Conservation (phyloP, 2,113 vertebrate species). For the Lipotes vexillifer region DNA sequence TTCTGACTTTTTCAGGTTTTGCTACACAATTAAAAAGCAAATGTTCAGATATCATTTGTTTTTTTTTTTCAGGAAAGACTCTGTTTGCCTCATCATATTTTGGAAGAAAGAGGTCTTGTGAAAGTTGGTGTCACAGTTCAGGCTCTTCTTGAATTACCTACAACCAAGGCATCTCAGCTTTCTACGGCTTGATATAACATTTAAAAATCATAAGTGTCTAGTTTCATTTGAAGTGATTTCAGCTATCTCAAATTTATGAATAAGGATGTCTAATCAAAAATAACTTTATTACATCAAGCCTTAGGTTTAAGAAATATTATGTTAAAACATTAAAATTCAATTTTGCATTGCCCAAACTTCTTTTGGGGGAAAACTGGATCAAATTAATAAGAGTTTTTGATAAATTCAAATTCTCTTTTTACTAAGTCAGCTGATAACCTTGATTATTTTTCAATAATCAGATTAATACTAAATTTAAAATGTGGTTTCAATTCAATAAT, state of each 20-base stretch:
- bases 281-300: conserved; percentile 64
- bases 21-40: not conserved
- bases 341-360: conserved; percentile 39
- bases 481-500: conserved; percentile 50
- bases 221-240: conserved; percentile 64
- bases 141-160: conserved; percentile 93
- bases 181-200: conserved; percentile 84
- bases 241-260: conserved; percentile 54
- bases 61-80: conserved; percentile 89
- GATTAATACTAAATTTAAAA: conserved; percentile 59
- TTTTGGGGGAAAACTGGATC: conserved; percentile 55
- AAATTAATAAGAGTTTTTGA: conserved; percentile 63
- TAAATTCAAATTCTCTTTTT: conserved; percentile 69
- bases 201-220: conserved; percentile 12
- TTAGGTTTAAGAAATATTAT: conserved; percentile 55
- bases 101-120: conserved; percentile 96
- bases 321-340: conserved; percentile 65
- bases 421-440: conserved; percentile 46
- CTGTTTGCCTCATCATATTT: conserved; percentile 97
- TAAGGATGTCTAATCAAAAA: conserved; percentile 71
- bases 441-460: conserved; percentile 58
- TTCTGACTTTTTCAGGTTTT: not conserved
- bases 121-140: conserved; percentile 96
- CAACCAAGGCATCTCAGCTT: conserved; percentile 87
- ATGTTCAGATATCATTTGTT: not conserved